Evolutionary conservation across 2,888 invertebrate species (phyloP).

Genomic region (Drosophila affinis): DNA sequence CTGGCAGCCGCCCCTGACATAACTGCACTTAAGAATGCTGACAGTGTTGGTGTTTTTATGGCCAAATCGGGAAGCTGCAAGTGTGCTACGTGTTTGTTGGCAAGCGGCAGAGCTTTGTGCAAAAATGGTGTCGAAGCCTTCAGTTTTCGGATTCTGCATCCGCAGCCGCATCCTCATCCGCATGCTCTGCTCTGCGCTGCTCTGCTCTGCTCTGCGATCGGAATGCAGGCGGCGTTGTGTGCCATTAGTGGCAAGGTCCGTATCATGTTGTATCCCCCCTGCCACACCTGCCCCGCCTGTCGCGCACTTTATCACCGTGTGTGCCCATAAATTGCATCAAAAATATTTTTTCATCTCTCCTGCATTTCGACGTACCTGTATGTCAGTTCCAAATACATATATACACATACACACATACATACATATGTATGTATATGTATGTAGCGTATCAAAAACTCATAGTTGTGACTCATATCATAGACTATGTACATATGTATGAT

Average conservation of each 20-base stretch:
- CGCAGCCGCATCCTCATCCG: neutral
- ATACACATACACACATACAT: no score
- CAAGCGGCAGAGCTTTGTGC: constrained; percentile 47
- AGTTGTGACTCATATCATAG: constrained; percentile 8
- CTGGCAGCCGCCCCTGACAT: constrained; percentile 12
- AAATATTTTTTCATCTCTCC: constrained; percentile 23
- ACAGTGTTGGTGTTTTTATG: constrained; percentile 48
- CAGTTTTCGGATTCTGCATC: constrained; percentile 28
- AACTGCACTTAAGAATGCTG: constrained; percentile 43
- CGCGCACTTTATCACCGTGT: constrained; percentile 20
- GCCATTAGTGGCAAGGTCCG: constrained; percentile 33
- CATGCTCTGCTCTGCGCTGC: constrained; percentile 17
- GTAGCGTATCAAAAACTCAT: constrained; percentile 11
- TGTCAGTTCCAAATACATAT: no score
- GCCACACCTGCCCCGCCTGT: neutral
- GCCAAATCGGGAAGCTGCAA: constrained; percentile 47
- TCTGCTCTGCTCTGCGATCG: constrained; percentile 35
- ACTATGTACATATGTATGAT: no score
- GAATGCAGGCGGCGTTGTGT: constrained; percentile 40
- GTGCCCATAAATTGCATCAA: constrained; percentile 37
- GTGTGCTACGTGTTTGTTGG: constrained; percentile 59
- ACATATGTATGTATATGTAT: no score
- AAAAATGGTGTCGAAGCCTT: constrained; percentile 46
- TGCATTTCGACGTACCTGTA: neutral
- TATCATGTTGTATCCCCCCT: constrained; percentile 13